These are phyloP conservation scores for Hipparchia semele DNA, from an alignment of 2,888 invertebrate genomes.

Conservation along the genomic window DNA sequence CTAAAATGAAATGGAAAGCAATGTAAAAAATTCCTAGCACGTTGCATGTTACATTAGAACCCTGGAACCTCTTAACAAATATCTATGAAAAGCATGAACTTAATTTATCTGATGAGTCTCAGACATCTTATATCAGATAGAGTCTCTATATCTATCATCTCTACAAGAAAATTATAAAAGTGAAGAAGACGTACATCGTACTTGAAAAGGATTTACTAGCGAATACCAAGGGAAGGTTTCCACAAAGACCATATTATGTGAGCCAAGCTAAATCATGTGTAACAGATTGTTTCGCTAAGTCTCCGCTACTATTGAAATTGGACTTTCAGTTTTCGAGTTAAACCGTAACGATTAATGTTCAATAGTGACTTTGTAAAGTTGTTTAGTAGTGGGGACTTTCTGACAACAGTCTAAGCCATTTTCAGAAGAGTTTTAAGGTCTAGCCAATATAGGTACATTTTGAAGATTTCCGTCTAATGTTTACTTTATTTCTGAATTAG, in stretches of 20 bases:
- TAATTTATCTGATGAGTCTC: constrained; percentile 16
- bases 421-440: not conserved
- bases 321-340: not conserved
- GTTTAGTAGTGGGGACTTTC: constrained; percentile 6
- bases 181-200: constrained; percentile 14
- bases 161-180: constrained; percentile 24
- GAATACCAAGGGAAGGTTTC: constrained; percentile 20
- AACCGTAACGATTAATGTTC: not conserved
- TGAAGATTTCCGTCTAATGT: not conserved
- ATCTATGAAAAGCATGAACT: constrained; percentile 27
- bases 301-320: constrained; percentile 29
- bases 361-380: constrained; percentile 8
- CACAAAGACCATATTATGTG: constrained; percentile 31
- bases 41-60: constrained; percentile 57
- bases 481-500: not conserved
- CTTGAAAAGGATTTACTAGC: constrained; percentile 20
- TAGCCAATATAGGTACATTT: not conserved
- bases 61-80: constrained; percentile 6
- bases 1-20: constrained; percentile 54
- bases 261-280: constrained; percentile 26
- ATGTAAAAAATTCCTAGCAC: constrained; percentile 61
- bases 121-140: not conserved
- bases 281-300: constrained; percentile 35
- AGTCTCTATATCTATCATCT: constrained; percentile 22
- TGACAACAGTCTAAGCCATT: not conserved